A percentile compares a stretch with the other conserved stretches of the same genome.
phyloP scores from a whole-genome alignment of 2,888 invertebrate species.

The Plebejus melissa region DNA sequence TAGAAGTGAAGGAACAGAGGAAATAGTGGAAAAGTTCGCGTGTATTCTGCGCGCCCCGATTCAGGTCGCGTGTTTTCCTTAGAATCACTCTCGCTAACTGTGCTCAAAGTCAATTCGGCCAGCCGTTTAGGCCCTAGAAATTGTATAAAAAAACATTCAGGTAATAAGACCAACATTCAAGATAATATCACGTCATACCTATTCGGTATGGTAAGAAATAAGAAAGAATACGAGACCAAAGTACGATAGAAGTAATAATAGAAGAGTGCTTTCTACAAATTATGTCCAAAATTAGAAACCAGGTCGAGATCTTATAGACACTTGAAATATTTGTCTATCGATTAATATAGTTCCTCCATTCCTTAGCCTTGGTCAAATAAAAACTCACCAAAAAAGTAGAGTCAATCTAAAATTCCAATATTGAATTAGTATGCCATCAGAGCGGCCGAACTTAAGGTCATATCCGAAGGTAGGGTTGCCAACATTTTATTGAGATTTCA shows the following conservation, averaged over 20 bases:
- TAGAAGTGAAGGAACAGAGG: too few relatives aligned
- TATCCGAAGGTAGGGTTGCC: not conserved
- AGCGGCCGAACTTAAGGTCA: constrained; percentile 20
- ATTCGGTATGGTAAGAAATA: too few relatives aligned
- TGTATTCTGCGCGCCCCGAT: too few relatives aligned
- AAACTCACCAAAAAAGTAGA: constrained; percentile 11
- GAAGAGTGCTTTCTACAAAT: not conserved
- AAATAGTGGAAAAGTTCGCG: too few relatives aligned
- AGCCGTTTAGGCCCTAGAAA: too few relatives aligned
- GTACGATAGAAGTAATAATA: not conserved
- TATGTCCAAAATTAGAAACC: not conserved
- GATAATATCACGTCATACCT: too few relatives aligned
- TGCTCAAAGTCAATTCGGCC: too few relatives aligned
- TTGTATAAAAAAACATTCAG: not conserved
- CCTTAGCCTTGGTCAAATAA: constrained; percentile 4
- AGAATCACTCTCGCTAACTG: too few relatives aligned
- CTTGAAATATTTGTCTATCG: constrained; percentile 1
- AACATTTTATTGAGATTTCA: not conserved
- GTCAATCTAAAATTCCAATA: constrained; percentile 21
- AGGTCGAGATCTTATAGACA: constrained; percentile 6
- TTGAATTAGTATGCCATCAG: constrained; percentile 25
- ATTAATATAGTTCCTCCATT: not conserved
- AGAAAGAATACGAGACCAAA: not conserved
- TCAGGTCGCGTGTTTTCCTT: too few relatives aligned
- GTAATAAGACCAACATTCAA: not conserved